Base-by-base conservation (phyloP, 1,140 invertebrate genomes). In the Caenorhabditis remanei region DNA sequence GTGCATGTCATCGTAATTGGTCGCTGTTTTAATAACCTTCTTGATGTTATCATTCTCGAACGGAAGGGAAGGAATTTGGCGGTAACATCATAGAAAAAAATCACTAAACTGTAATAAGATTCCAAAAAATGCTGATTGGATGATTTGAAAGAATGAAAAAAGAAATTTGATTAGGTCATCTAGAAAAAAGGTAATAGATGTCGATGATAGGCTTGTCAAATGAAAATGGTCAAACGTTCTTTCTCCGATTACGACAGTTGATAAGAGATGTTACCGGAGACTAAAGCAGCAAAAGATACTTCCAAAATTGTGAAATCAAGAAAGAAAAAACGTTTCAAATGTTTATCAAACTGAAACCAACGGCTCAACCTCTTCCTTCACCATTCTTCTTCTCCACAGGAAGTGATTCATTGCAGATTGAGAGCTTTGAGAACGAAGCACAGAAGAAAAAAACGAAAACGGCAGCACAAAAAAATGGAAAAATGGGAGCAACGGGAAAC, bases 331-430 rank as follows among this genome's bases (percentile, higher is more conserved):
- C 32, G 32, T 32, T 32, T 32, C 8, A 40, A 63, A 63, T 63
- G 21, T 14, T 63, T 58, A 58, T 58, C 55, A 58, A 58, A 58
- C 19, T 19, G 55, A 58, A 19, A 14, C 55, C 14, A 58, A 5
- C 1, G n/a, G 55, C 19, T 16, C 32, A 32, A 32, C 50, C 50
- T 53, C 55, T 19, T 19, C n/a, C 55, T n/a, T n/a, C n/a, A 14
- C n/a, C 55, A 58, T 58, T 58, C 19, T 58, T 58, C 50, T 53
- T 53, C 55, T 32, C 32, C 61, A 63, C 58, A 50, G n/a, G 71
- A 50, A 50, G 46, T 79, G 71, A 79, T 79, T 50, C 71, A 53
- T 79, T n/a, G 65, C 24, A 71, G 65, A 71, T 79, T 53, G 43
- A 16, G 21, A 46, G 65, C 41, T 32, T 79, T 53, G 46, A 50